Base-by-base conservation (phyloP, 2,888 invertebrate species). In the Dasysyrphus tricinctus region DNA sequence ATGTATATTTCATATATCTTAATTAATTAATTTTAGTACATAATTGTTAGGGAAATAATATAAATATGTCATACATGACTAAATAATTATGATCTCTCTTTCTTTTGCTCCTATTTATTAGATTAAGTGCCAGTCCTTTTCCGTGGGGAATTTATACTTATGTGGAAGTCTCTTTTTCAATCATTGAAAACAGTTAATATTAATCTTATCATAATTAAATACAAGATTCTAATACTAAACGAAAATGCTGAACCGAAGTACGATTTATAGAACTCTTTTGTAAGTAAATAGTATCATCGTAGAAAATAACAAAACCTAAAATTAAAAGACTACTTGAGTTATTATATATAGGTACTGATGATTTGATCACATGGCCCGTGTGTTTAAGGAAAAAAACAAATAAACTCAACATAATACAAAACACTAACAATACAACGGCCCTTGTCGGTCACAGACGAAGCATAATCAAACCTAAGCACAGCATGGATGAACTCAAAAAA, bases 401-500 rank as follows among this genome's bases (percentile, higher is more conserved):
- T 1, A 44, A 3, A 39, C 1, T 61, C 19, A n/a, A 49, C 34
- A 61, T 14, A 69, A 59, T 54, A 47, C 14, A 34, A 61, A 51
- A 14, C 39, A 70, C 14, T n/a, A 65, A 72, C 42, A 72, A 72
- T 14, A 14, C 12, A 34, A 29, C n/a, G 2, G 14, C 24, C 39
- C 39, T 54, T 69, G 69, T 54, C 54, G 19, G 24, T 39, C 16
- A 37, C 67, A 67, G 49, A 67, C 70, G 24, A 61, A 47, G 63
- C 59, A 57, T 57, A 70, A 78, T 78, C 59, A 70, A 75, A 59
- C 57, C 29, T 39, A 47, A 67, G 34, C 37, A 61, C 49, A 78
- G 24, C 59, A 61, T 56, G 54, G 56, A 47, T 56, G 39, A 65
- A 73, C 65, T 57, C 56, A 72, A 49, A 44, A 49, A 44, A 51